Conservation (phyloP, 2,113 vertebrate species). For the Campylomormyrus tamandua region DNA sequence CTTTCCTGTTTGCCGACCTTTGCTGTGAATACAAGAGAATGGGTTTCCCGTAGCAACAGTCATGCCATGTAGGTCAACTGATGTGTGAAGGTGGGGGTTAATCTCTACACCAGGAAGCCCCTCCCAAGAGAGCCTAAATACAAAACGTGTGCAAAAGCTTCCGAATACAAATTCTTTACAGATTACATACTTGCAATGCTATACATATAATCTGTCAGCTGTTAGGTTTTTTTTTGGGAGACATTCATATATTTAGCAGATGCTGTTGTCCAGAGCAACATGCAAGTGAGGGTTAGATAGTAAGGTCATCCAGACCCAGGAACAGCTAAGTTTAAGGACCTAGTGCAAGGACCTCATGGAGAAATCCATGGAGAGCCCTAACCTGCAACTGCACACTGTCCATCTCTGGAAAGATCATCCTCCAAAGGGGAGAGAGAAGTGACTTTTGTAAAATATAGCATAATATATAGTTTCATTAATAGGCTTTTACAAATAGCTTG, state of each 20-base stretch:
- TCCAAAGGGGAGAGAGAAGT: neutral
- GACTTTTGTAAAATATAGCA: neutral
- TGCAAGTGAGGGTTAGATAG: neutral
- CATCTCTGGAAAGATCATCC: neutral
- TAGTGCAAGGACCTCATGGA: neutral
- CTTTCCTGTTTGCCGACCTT: neutral
- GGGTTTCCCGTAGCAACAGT: constrained; percentile 32
- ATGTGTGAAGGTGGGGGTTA: neutral
- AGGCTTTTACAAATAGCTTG: neutral
- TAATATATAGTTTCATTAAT: neutral
- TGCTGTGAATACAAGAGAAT: constrained; percentile 27
- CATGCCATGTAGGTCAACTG: neutral
- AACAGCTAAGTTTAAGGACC: neutral
- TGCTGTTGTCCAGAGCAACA: neutral
- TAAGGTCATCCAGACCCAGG: neutral
- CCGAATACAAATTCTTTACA: neutral
- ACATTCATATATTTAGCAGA: neutral
- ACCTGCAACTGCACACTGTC: neutral
- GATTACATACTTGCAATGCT: neutral
- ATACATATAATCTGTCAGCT: neutral
- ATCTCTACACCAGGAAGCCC: neutral
- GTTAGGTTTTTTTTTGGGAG: neutral
- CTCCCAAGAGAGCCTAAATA: neutral
- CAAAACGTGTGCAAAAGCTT: neutral
- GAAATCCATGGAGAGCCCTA: neutral